phyloP scores from a whole-genome alignment of 1,140 invertebrate species.

The Galleria mellonella region DNA sequence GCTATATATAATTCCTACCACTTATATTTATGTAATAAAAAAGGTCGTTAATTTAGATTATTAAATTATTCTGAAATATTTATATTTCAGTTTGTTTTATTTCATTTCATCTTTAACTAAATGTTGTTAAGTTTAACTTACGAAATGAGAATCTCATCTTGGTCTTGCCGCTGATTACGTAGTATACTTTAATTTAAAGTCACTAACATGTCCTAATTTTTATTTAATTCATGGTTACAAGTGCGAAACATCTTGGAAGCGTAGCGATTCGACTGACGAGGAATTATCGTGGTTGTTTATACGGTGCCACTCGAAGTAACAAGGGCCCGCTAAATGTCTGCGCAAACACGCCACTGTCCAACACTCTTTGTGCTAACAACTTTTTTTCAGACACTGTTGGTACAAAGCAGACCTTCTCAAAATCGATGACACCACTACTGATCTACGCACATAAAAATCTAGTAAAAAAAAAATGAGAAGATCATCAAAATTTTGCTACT shows the following conservation, averaged over 20 bases:
- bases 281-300: conserved; percentile 51
- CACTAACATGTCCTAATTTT: too few relatives aligned
- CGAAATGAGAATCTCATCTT: too few relatives aligned
- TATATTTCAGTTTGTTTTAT: too few relatives aligned
- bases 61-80: too few relatives aligned
- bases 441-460: conserved; percentile 6
- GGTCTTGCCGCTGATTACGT: too few relatives aligned
- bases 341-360: conserved; percentile 37
- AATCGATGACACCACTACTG: conserved; percentile 25
- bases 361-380: conserved; percentile 37
- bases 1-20: too few relatives aligned
- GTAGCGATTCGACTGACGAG: conserved; percentile 30
- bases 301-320: conserved; percentile 44
- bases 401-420: conserved; percentile 20
- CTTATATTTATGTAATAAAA: too few relatives aligned
- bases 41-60: too few relatives aligned
- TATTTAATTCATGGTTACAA: conserved; percentile 13
- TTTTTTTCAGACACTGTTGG: conserved; percentile 32
- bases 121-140: too few relatives aligned
- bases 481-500: neutral
- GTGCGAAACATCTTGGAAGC: conserved; percentile 40
- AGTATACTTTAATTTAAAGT: too few relatives aligned
- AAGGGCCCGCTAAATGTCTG: conserved; percentile 48
- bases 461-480: neutral
- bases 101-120: too few relatives aligned